Conservation (phyloP, 2,797 vertebrate species). For the Ispidina picta region DNA sequence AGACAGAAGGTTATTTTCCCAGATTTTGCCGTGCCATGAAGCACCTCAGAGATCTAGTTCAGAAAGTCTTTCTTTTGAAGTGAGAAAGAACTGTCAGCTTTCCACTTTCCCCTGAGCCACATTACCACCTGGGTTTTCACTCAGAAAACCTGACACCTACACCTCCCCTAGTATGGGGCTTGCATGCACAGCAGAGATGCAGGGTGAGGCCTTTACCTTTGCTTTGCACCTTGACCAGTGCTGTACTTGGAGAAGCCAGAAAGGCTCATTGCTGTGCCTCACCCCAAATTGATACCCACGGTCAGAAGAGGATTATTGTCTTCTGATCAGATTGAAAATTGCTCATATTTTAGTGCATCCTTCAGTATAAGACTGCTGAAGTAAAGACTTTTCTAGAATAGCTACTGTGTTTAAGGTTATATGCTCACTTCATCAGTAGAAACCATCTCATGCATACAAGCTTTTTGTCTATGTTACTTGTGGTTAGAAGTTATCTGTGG, state of each 20-base stretch:
- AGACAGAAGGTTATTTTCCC: neutral
- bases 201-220: neutral
- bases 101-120: neutral
- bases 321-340: neutral
- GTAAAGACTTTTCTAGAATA: neutral
- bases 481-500: neutral
- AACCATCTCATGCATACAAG: neutral
- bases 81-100: neutral
- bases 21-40: neutral
- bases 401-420: neutral
- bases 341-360: neutral
- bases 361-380: neutral
- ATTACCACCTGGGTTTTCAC: neutral
- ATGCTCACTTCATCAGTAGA: neutral
- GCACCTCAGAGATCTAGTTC: neutral
- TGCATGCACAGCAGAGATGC: neutral
- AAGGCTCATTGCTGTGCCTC: neutral
- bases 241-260: neutral
- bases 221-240: neutral
- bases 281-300: accelerated
- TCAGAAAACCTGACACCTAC: neutral
- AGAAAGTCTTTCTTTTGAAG: neutral
- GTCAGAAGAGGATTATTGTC: neutral
- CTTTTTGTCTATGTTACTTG: neutral
- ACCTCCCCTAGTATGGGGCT: neutral